Conservation (phyloP, 92 coral and sea anemone genomes). For the Zoanthus gigantus region DNA sequence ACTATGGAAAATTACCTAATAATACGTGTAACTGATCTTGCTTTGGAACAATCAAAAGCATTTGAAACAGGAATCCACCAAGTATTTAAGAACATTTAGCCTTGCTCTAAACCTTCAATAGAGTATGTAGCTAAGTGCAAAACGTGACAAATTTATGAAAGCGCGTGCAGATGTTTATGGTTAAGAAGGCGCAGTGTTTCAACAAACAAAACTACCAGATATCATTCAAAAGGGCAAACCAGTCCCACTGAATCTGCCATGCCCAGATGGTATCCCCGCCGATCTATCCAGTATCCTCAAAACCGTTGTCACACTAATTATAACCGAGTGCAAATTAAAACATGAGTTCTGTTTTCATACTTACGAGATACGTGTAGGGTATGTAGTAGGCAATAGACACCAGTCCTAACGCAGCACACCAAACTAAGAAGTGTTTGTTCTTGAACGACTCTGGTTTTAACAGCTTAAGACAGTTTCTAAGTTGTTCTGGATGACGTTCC, state of each 20-base stretch:
- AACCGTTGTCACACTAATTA: background rate
- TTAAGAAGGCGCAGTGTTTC: background rate
- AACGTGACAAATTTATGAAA: background rate
- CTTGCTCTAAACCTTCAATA: too few species aligned
- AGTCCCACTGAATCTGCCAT: slow-evolving; percentile 4
- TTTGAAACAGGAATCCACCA: too few species aligned
- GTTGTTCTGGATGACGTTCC: slow-evolving; percentile 25
- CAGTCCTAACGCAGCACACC: slow-evolving; percentile 71
- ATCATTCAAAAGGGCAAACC: slow-evolving; percentile 37
- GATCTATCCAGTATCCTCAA: slow-evolving; percentile 12
- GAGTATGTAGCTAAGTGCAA: background rate
- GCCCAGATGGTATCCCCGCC: slow-evolving; percentile 24
- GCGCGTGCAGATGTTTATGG: background rate
- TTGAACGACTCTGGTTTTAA: slow-evolving; percentile 73
- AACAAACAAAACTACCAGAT: slow-evolving; percentile 13
- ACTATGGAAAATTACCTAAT: too few species aligned
- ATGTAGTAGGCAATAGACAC: slow-evolving; percentile 81
- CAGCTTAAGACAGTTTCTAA: slow-evolving; percentile 23
- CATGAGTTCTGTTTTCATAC: slow-evolving; percentile 30
- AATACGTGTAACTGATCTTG: too few species aligned
- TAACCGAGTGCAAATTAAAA: background rate
- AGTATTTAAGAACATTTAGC: too few species aligned
- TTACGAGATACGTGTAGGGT: slow-evolving; percentile 90
- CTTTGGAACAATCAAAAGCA: too few species aligned
- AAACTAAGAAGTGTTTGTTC: slow-evolving; percentile 80